Conservation (phyloP, 2,888 invertebrate species). For the Heliconius aoede region DNA sequence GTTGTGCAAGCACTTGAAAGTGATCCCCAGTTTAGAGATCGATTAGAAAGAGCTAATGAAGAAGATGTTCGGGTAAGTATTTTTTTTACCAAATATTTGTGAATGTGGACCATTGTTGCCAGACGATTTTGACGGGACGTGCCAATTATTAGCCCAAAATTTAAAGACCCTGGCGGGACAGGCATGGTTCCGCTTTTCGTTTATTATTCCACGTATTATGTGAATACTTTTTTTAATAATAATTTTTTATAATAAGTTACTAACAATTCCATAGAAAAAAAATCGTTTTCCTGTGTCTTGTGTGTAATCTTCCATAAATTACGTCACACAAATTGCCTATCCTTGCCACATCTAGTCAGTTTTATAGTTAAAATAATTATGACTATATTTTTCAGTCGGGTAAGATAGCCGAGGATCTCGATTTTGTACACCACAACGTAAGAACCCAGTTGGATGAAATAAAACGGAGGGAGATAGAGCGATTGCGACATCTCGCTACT, state of each 20-base stretch:
- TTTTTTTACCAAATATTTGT: neutral
- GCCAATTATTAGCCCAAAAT: too few species aligned
- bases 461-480: conserved; percentile 93
- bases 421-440: conserved; percentile 94
- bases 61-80: conserved; percentile 90
- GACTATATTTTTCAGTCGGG: conserved; percentile 86
- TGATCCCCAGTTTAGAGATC: conserved; percentile 92
- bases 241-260: too few species aligned
- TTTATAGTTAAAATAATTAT: neutral
- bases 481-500: conserved; percentile 89
- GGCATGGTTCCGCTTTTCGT: too few species aligned
- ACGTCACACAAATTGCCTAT: too few species aligned
- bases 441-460: conserved; percentile 95
- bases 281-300: too few species aligned
- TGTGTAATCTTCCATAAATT: too few species aligned
- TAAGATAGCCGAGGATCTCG: conserved; percentile 94
- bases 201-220: too few species aligned
- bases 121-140: too few species aligned
- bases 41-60: conserved; percentile 91
- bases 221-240: too few species aligned
- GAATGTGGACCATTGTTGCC: too few species aligned
- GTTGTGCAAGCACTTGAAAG: conserved; percentile 95
- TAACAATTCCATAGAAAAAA: too few species aligned
- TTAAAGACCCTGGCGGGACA: too few species aligned
- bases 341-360: neutral